Evolutionary conservation across 2,797 vertebrate species (phyloP).

Genomic region (Enteromius unitaeniatus): DNA sequence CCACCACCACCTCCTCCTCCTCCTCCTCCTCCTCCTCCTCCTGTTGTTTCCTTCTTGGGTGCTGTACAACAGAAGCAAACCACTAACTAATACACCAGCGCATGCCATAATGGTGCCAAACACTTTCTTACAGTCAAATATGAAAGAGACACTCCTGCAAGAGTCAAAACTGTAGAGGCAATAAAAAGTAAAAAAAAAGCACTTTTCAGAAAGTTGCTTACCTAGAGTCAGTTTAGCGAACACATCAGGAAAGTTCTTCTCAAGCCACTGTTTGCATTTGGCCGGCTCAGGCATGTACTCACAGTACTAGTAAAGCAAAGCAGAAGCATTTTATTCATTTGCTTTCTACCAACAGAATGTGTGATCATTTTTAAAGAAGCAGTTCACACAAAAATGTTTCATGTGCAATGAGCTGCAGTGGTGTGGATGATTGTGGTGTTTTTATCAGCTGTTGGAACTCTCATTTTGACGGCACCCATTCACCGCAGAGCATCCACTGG

Average conservation of each 20-base stretch:
- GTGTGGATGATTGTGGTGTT: neutral
- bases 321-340: neutral
- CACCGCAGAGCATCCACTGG: neutral
- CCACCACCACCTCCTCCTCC: neutral
- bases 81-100: neutral
- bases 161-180: neutral
- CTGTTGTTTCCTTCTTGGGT: slow-evolving; percentile 86
- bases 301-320: slow-evolving; percentile 85
- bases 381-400: neutral
- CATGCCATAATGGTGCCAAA: neutral
- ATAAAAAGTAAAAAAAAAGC: no score
- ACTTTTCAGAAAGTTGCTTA: slow-evolving; percentile 66
- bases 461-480: neutral
- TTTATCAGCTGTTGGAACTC: neutral
- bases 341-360: neutral
- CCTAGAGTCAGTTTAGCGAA: slow-evolving; percentile 96
- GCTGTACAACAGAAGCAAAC: slow-evolving; percentile 68
- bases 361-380: neutral
- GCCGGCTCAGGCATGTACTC: slow-evolving; percentile 99
- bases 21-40: slow-evolving; percentile 49
- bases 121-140: neutral
- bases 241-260: slow-evolving; percentile 98
- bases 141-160: neutral
- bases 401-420: neutral
- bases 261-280: slow-evolving; percentile 98